Percentiles rank a stretch among this genome's conserved stretches.
phyloP scores from a whole-genome alignment of 2,888 invertebrate genomes.

The Agonopterix subpropinquella region DNA sequence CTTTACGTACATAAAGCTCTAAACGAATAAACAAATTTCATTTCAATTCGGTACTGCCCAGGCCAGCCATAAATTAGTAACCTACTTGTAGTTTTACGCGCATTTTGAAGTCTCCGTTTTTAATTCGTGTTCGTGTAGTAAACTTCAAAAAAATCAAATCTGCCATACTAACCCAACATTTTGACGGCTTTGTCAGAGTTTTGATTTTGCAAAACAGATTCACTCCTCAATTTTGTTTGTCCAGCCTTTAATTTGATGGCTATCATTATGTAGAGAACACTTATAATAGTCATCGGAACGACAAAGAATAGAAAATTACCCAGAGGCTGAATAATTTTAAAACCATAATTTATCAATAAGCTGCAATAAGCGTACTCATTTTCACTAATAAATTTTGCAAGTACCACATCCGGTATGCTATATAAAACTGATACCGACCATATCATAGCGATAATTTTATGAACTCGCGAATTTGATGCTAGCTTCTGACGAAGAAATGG shows the following conservation, averaged over 20 bases:
- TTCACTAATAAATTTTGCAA: constrained; percentile 46
- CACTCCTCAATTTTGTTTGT: constrained; percentile 70
- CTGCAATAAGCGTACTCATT: constrained; percentile 55
- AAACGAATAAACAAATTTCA: too few species aligned
- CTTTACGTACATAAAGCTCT: too few species aligned
- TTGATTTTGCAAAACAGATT: constrained; percentile 52
- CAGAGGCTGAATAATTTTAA: constrained; percentile 56
- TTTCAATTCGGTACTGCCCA: too few species aligned
- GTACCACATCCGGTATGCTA: constrained; percentile 79
- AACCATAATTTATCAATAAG: constrained; percentile 32
- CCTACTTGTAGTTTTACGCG: too few species aligned
- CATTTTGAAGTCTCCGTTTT: too few species aligned
- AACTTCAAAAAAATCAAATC: background rate
- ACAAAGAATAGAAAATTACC: constrained; percentile 89
- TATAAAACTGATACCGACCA: constrained; percentile 85
- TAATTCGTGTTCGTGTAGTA: too few species aligned
- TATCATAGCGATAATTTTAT: constrained; percentile 80
- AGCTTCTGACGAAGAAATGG: constrained; percentile 88
- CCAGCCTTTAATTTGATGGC: constrained; percentile 79
- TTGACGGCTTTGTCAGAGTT: constrained; percentile 79
- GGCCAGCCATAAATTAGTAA: too few species aligned
- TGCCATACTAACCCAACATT: constrained; percentile 82
- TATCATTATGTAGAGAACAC: constrained; percentile 86
- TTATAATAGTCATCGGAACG: constrained; percentile 88
- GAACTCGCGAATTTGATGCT: constrained; percentile 85